Evolutionary conservation across 2,797 vertebrate species (phyloP).

Genomic region (Rhinichthys osculus): DNA sequence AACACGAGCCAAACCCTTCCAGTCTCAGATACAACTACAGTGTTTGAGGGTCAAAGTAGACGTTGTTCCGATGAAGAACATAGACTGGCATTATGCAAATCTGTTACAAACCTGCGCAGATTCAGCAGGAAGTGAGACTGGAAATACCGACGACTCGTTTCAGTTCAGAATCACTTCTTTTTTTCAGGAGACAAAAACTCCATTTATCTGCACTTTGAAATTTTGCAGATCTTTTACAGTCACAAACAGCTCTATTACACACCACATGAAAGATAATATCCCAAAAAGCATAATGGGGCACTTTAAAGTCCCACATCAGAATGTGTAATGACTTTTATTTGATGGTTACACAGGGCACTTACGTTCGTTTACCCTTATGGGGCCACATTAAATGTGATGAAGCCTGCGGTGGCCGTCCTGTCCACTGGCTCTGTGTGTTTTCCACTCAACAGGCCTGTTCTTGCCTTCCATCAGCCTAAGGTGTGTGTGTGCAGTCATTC

Average conservation of each 20-base stretch:
- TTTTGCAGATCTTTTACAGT: not conserved
- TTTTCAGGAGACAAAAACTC: too few species aligned
- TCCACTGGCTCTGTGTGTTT: slow-evolving; percentile 96
- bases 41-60: not conserved
- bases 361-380: slow-evolving; percentile 95
- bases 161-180: not conserved
- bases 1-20: not conserved
- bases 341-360: slow-evolving; percentile 81
- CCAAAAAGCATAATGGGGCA: not conserved
- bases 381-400: slow-evolving; percentile 92
- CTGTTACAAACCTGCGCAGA: not conserved
- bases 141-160: not conserved
- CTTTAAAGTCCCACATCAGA: not conserved
- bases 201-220: too few species aligned
- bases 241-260: not conserved
- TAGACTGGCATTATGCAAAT: not conserved
- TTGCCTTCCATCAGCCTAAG: slow-evolving; percentile 91
- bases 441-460: slow-evolving; percentile 91
- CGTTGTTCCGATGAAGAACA: not conserved
- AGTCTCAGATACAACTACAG: not conserved
- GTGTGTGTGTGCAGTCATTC: slow-evolving; percentile 69
- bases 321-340: not conserved
- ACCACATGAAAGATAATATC: not conserved
- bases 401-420: slow-evolving; percentile 89
- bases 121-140: slow-evolving; percentile 1